Percentiles rank a stretch among this genome's conserved stretches.
Evolutionary conservation across 1,140 invertebrate species (phyloP).

Genomic region (Apis florea): DNA sequence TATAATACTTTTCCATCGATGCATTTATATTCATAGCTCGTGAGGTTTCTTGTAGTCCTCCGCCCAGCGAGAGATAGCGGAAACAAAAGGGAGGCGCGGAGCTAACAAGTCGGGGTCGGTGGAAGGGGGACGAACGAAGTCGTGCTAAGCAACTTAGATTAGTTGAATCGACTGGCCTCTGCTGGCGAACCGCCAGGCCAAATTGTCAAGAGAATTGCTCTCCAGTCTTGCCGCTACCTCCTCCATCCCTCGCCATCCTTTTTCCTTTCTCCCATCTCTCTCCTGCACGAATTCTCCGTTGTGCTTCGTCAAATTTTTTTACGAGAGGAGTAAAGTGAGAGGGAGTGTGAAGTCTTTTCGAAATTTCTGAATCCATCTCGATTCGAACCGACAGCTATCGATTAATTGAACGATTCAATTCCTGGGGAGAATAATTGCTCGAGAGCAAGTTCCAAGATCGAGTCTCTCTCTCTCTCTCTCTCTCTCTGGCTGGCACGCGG

Average conservation of each 20-base stretch:
- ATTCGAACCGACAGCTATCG: no score
- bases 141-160: constrained; percentile 79
- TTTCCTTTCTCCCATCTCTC: constrained; percentile 50
- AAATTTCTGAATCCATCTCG: no score
- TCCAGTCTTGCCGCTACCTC: constrained; percentile 61
- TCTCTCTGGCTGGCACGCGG: constrained; percentile 28
- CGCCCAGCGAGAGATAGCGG: not conserved
- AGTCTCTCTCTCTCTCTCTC: no score
- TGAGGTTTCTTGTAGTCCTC: constrained; percentile 16
- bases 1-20: constrained; percentile 25
- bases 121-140: constrained; percentile 73
- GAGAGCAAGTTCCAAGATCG: constrained; percentile 6
- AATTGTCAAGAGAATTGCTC: constrained; percentile 79
- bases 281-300: no score
- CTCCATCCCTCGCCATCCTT: constrained; percentile 44
- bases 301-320: no score
- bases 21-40: constrained; percentile 49
- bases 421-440: constrained; percentile 46
- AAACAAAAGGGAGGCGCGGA: constrained; percentile 19
- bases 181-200: constrained; percentile 77
- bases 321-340: no score
- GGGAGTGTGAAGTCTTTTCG: no score
- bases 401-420: no score
- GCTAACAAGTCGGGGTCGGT: constrained; percentile 49
- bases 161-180: constrained; percentile 78